These are phyloP conservation scores for Machimus rusticus DNA, from an alignment of 2,888 invertebrate species.

Conservation along the genomic window DNA sequence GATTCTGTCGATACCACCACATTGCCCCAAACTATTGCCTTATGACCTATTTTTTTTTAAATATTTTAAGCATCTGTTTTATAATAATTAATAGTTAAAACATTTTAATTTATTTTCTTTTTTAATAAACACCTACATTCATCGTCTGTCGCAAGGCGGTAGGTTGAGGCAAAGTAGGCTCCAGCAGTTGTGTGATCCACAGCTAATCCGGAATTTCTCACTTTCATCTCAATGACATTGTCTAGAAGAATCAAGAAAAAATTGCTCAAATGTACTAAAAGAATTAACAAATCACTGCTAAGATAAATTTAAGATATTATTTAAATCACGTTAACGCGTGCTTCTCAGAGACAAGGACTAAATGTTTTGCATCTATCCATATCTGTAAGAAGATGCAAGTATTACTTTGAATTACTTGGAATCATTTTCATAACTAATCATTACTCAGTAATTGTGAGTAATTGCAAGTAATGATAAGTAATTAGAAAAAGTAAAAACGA, in stretches of 20 bases:
- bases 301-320: neutral
- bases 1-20: neutral
- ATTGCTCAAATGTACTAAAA: neutral
- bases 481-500: no score
- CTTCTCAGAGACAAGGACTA: no score
- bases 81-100: no score
- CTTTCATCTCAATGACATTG: conserved; percentile 61
- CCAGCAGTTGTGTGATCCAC: conserved; percentile 41
- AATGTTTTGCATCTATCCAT: no score
- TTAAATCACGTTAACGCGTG: no score
- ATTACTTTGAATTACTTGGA: no score
- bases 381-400: no score
- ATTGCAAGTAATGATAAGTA: no score
- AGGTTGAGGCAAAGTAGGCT: conserved; percentile 61
- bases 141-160: conserved; percentile 60
- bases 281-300: neutral
- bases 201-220: conserved; percentile 44
- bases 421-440: no score
- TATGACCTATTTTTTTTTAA: neutral
- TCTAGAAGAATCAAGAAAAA: conserved; percentile 58
- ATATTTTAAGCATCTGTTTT: neutral
- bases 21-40: conserved; percentile 37
- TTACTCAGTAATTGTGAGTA: no score
- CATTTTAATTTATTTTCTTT: neutral
- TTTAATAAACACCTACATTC: conserved; percentile 57